These are phyloP conservation scores for Acrobasis repandana DNA, from an alignment of 2,888 invertebrate genomes.

Conservation along the genomic window DNA sequence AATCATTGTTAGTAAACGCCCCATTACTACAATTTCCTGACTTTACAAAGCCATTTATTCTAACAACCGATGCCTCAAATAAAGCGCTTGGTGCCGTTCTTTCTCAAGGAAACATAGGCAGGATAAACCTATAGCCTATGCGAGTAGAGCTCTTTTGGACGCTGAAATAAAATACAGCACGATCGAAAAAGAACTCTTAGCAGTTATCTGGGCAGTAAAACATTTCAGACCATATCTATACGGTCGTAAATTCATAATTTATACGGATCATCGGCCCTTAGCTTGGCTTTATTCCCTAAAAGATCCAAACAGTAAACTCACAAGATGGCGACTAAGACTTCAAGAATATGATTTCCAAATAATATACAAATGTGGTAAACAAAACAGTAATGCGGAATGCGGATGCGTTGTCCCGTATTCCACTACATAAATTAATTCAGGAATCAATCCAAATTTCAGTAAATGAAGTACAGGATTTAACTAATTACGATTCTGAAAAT, in stretches of 20 bases:
- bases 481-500: too few species aligned
- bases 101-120: not conserved
- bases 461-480: too few species aligned
- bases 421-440: too few species aligned
- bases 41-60: too few species aligned
- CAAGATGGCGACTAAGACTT: conserved; percentile 21
- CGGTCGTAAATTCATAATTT: not conserved
- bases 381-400: conserved; percentile 44
- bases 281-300: too few species aligned
- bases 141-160: not conserved
- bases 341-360: conserved; percentile 33
- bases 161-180: not conserved
- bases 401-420: conserved; percentile 34
- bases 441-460: too few species aligned
- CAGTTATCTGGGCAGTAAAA: conserved; percentile 29
- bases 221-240: not conserved
- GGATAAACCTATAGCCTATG: not conserved
- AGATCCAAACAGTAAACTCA: too few species aligned
- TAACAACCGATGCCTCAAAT: not conserved
- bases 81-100: not conserved
- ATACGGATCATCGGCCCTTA: too few species aligned
- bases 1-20: not conserved
- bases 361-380: conserved; percentile 39
- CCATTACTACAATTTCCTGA: too few species aligned
- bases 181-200: not conserved